Percentiles rank a stretch among this genome's conserved stretches.
Conservation (phyloP, 2,888 invertebrate genomes). For the Amphimallon solstitiale region DNA sequence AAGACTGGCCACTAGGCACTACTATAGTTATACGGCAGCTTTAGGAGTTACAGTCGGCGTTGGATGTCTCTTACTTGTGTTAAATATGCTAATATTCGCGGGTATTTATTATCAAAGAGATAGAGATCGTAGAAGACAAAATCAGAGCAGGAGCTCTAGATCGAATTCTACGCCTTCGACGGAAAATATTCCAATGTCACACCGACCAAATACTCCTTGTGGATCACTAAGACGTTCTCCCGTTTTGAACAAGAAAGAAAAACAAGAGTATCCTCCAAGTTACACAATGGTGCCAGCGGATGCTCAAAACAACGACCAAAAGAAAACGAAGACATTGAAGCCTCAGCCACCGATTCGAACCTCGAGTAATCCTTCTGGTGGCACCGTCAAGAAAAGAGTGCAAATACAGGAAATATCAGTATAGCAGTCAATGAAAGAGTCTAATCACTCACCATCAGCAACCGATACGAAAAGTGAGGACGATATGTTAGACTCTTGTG, state of each 20-base stretch:
- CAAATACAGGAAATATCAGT: slow-evolving; percentile 85
- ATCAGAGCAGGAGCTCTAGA: slow-evolving; percentile 47
- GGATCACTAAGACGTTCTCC: slow-evolving; percentile 60
- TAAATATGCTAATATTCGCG: slow-evolving; percentile 80
- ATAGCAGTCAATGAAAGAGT: slow-evolving; percentile 65
- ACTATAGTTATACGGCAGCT: slow-evolving; percentile 79
- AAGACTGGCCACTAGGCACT: slow-evolving; percentile 67
- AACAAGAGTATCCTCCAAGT: slow-evolving; percentile 64
- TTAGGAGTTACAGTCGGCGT: slow-evolving; percentile 81
- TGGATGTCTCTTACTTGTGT: slow-evolving; percentile 75
- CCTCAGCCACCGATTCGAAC: slow-evolving; percentile 61
- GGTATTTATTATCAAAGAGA: slow-evolving; percentile 81
- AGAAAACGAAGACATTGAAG: slow-evolving; percentile 54
- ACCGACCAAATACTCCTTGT: slow-evolving; percentile 62
- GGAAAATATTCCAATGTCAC: slow-evolving; percentile 61
- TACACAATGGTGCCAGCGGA: slow-evolving; percentile 64
- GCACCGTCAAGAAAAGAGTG: slow-evolving; percentile 78
- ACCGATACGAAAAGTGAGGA: slow-evolving; percentile 55
- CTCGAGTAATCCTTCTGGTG: slow-evolving; percentile 62
- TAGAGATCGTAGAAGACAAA: slow-evolving; percentile 62
- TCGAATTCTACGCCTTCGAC: slow-evolving; percentile 58
- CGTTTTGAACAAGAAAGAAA: slow-evolving; percentile 54
- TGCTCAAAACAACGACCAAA: slow-evolving; percentile 54
- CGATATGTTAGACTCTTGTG: slow-evolving; percentile 55
- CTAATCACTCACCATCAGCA: slow-evolving; percentile 43